A percentile compares a stretch with the other conserved stretches of the same genome.
phyloP scores from a whole-genome alignment of 1,140 invertebrate genomes.

The Euschistus heros region DNA sequence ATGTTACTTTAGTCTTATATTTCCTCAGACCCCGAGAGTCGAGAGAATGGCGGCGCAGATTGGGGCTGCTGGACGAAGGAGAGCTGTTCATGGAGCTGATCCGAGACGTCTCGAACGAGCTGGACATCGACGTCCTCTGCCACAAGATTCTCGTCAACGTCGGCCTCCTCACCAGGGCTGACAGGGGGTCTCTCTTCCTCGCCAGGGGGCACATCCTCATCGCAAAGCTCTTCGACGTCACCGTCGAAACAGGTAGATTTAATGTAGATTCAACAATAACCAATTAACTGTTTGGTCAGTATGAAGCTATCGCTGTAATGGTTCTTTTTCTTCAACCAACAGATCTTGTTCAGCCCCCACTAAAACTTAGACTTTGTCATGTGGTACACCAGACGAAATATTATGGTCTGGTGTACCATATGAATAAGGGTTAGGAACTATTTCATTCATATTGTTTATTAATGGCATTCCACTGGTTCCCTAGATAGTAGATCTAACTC shows the following conservation, averaged over 20 bases:
- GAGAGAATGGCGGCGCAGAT: constrained; percentile 38
- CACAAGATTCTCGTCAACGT: constrained; percentile 92
- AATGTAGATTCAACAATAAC: neutral
- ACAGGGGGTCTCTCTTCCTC: constrained; percentile 77
- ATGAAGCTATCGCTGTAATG: no score
- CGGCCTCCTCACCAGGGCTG: constrained; percentile 71
- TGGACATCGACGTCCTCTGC: constrained; percentile 85
- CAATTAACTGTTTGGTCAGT: neutral
- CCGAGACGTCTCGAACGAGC: constrained; percentile 81
- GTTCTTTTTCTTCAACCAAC: no score
- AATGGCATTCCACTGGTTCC: no score
- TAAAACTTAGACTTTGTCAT: no score
- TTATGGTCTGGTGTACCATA: no score
- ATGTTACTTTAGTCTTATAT: no score
- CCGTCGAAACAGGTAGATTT: constrained; percentile 61
- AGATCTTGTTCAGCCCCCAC: no score
- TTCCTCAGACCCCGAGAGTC: constrained; percentile 24
- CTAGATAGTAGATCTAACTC: no score
- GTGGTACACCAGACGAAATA: no score
- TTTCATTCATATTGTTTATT: no score
- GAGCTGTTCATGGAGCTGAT: constrained; percentile 89
- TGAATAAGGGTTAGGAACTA: no score
- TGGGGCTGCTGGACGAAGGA: constrained; percentile 58
- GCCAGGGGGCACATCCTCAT: constrained; percentile 76
- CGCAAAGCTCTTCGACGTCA: constrained; percentile 86